Percentiles rank a stretch among this genome's conserved stretches.
Evolutionary conservation across 1,140 invertebrate species (phyloP).

Genomic region (Eciton burchellii): DNA sequence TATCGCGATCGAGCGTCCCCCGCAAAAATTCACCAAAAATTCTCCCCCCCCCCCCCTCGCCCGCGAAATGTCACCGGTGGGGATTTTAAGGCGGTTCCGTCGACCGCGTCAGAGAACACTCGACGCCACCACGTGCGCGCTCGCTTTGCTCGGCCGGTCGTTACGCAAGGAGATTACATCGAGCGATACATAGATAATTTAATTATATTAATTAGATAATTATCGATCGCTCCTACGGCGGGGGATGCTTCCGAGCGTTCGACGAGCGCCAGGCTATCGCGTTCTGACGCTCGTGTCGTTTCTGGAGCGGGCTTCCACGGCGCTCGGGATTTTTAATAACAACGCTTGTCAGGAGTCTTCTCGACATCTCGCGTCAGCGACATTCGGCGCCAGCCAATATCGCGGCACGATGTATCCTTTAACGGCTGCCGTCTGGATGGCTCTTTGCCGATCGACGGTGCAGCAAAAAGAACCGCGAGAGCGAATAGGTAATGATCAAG

Average conservation of each 20-base stretch:
- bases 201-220: not conserved
- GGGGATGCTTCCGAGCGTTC: not conserved
- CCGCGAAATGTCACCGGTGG: conserved; percentile 29
- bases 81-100: conserved; percentile 66
- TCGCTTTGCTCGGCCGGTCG: not conserved
- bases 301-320: conserved; percentile 27
- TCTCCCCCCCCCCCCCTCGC: conserved; percentile 20
- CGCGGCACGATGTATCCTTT: conserved; percentile 69
- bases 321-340: conserved; percentile 75
- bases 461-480: conserved; percentile 30
- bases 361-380: conserved; percentile 78
- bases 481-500: conserved; percentile 33
- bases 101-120: not conserved
- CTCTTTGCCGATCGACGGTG: conserved; percentile 43
- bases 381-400: conserved; percentile 81
- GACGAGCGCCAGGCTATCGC: not conserved
- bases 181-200: not conserved
- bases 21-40: no score
- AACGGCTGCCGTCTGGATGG: conserved; percentile 76
- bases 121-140: not conserved
- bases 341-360: conserved; percentile 77
- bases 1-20: conserved; percentile 29
- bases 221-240: not conserved
- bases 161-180: no score
- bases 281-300: conserved; percentile 56